Percentiles rank a stretch among this genome's conserved stretches.
Conservation (phyloP, 2,113 vertebrate species). For the Microtus richardsoni region DNA sequence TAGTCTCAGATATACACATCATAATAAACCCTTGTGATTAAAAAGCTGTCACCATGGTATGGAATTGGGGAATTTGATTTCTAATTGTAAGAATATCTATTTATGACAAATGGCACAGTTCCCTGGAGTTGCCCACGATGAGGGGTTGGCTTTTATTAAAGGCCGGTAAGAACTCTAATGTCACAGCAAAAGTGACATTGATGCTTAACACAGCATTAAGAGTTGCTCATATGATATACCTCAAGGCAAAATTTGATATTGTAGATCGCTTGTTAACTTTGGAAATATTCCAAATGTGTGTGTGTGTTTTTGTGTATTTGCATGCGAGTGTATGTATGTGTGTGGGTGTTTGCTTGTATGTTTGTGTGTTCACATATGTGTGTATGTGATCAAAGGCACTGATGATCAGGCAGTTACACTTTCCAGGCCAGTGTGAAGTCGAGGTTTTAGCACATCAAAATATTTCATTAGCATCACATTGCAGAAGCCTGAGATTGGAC, state of each 20-base stretch:
- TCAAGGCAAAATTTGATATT: slow-evolving; percentile 16
- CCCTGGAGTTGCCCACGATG: background rate
- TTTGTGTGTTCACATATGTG: background rate
- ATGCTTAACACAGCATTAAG: slow-evolving; percentile 17
- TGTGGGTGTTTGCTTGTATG: background rate
- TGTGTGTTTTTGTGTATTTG: background rate
- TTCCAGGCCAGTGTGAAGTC: slow-evolving; percentile 56
- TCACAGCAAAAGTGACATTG: slow-evolving; percentile 2
- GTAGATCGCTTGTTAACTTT: slow-evolving; percentile 3
- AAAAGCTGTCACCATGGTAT: background rate
- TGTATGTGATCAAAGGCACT: background rate
- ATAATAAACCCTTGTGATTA: background rate
- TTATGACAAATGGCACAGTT: background rate
- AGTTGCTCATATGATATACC: background rate
- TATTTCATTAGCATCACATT: slow-evolving; percentile 77
- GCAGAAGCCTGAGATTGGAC: slow-evolving; percentile 46
- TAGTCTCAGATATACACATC: background rate
- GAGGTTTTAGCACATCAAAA: slow-evolving; percentile 66
- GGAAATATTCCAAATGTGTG: slow-evolving; percentile 36
- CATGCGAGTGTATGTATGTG: background rate
- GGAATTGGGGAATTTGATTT: background rate
- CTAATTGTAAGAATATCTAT: slow-evolving; percentile 15
- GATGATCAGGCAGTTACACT: slow-evolving; percentile 52
- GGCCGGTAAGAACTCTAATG: slow-evolving; percentile 23
- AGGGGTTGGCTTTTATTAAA: background rate